A percentile compares a stretch with the other conserved stretches of the same genome.
These are phyloP conservation scores for Venturia canescens DNA, from an alignment of 1,140 invertebrate species.

Conservation along the genomic window DNA sequence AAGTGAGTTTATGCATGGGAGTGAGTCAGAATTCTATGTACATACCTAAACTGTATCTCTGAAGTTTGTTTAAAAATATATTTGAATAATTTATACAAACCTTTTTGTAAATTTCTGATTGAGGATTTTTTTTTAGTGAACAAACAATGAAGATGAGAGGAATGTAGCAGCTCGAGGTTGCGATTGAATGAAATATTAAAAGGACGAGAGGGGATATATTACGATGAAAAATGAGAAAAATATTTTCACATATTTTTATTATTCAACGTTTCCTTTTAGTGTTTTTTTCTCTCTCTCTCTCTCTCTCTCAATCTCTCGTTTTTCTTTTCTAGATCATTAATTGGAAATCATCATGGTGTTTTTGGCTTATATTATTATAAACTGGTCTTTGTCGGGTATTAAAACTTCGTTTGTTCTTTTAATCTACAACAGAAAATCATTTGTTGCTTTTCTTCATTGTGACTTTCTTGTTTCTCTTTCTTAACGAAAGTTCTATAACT, in stretches of 20 bases:
- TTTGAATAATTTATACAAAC: constrained; percentile 75
- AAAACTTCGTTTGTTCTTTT: constrained; percentile 52
- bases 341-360: constrained; percentile 54
- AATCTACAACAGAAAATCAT: constrained; percentile 2
- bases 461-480: not conserved
- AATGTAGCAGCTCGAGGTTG: too few relatives aligned
- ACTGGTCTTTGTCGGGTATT: constrained; percentile 62
- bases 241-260: constrained; percentile 32
- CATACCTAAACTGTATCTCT: constrained; percentile 69
- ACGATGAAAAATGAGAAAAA: constrained; percentile 34
- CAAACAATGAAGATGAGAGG: not conserved
- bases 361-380: constrained; percentile 63
- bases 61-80: constrained; percentile 75
- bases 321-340: constrained; percentile 62
- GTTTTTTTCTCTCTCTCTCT: constrained; percentile 61
- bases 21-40: constrained; percentile 69
- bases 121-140: constrained; percentile 9
- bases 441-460: not conserved
- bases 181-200: constrained; percentile 2
- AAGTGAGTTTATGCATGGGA: constrained; percentile 64
- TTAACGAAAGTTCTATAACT: not conserved
- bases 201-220: not conserved
- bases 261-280: constrained; percentile 28
- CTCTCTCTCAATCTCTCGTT: constrained; percentile 67
- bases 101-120: not conserved